Conservation (phyloP, 2,797 vertebrate species). For the Loriculus beryllinus region DNA sequence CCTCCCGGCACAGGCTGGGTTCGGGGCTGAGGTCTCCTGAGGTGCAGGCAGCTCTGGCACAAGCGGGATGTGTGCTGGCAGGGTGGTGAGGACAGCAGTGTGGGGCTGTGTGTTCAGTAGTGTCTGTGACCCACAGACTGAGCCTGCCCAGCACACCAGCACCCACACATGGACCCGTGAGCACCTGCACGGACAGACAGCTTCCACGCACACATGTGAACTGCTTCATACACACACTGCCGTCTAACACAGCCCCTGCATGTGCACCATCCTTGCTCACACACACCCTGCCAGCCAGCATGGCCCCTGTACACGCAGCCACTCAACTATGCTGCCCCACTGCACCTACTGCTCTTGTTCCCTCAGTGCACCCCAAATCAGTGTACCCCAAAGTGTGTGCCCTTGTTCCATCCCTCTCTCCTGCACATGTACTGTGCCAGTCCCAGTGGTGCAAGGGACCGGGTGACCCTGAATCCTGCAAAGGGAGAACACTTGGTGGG, state of each 20-base stretch:
- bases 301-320: not conserved
- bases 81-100: not conserved
- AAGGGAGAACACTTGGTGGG: not conserved
- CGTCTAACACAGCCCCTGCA: not conserved
- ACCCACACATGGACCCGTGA: rapidly evolving
- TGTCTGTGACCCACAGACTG: not conserved
- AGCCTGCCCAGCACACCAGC: not conserved
- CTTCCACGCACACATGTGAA: rapidly evolving
- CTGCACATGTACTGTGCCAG: rapidly evolving
- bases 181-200: rapidly evolving
- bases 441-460: rapidly evolving
- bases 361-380: rapidly evolving
- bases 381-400: rapidly evolving
- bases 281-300: rapidly evolving
- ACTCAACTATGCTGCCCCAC: not conserved
- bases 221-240: rapidly evolving
- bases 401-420: not conserved
- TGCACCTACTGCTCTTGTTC: not conserved
- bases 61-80: not conserved
- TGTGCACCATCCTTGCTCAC: not conserved
- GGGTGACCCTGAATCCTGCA: not conserved
- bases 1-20: too few species aligned
- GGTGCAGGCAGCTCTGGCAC: not conserved
- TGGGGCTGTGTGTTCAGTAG: not conserved
- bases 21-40: not conserved